phyloP scores from a whole-genome alignment of 1,140 invertebrate genomes.

The Caerostris extrusa region DNA sequence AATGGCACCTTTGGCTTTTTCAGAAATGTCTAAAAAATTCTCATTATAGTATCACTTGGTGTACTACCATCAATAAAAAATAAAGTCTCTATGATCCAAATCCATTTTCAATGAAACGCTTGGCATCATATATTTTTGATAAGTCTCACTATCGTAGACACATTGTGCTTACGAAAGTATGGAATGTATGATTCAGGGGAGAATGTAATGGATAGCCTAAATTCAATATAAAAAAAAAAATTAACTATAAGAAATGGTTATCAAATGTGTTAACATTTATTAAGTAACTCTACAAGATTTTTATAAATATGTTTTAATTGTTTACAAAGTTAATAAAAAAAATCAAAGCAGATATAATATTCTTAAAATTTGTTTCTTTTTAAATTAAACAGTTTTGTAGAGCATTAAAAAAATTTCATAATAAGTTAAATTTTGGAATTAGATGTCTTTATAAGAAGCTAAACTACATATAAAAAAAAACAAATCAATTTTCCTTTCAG shows the following conservation, averaged over 20 bases:
- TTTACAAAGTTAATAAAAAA: no score
- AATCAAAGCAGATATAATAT: no score
- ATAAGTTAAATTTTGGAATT: no score
- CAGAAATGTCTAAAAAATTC: constrained; percentile 94
- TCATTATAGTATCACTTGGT: constrained; percentile 94
- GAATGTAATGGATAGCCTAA: constrained; percentile 95
- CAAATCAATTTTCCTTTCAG: no score
- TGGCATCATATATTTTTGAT: constrained; percentile 98
- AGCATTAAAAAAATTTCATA: no score
- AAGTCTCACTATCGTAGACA: constrained; percentile 95
- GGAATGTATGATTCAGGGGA: constrained; percentile 97
- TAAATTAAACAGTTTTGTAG: no score
- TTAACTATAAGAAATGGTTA: background rate
- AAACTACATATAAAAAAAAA: no score
- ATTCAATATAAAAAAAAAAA: constrained; percentile 34
- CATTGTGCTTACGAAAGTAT: constrained; percentile 95
- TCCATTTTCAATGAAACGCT: constrained; percentile 93
- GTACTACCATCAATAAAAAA: constrained; percentile 99
- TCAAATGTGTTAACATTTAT: no score
- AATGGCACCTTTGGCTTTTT: constrained; percentile 93
- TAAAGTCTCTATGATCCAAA: constrained; percentile 97
- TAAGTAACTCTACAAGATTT: no score
- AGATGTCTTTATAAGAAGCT: no score
- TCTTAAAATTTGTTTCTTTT: no score
- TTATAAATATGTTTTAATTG: no score